These are phyloP conservation scores for Spea bombifrons DNA, from an alignment of 2,113 vertebrate genomes.

Conservation along the genomic window DNA sequence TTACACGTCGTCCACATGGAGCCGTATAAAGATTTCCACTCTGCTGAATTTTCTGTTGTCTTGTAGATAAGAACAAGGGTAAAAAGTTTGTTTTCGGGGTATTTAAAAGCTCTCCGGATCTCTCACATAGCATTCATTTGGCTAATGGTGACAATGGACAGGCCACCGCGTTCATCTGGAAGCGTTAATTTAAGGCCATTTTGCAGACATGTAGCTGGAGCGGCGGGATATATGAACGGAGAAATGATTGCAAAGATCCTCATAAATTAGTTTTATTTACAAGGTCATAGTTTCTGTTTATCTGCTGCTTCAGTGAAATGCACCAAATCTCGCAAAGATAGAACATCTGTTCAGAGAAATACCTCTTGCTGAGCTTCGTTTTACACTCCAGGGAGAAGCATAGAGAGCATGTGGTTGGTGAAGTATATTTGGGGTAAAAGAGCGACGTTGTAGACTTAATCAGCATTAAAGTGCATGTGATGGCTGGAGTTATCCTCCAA, in stretches of 20 bases:
- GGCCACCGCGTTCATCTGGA: neutral
- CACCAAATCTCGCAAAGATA: neutral
- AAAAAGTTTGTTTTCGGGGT: slow-evolving; percentile 18
- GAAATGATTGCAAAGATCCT: neutral
- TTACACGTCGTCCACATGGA: slow-evolving; percentile 44
- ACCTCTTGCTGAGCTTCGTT: neutral
- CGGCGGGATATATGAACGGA: neutral
- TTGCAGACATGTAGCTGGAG: neutral
- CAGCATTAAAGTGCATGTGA: too few relatives aligned
- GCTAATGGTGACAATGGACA: neutral
- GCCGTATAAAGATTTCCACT: slow-evolving; percentile 43
- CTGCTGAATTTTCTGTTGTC: slow-evolving; percentile 37
- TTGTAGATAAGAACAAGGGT: slow-evolving; percentile 23
- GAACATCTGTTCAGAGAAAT: neutral
- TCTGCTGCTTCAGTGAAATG: neutral
- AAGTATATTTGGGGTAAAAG: too few relatives aligned
- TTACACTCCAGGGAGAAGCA: neutral
- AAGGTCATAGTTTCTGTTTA: neutral
- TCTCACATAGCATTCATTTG: neutral
- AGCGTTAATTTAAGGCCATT: neutral
- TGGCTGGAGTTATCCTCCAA: too few relatives aligned
- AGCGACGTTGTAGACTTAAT: too few relatives aligned
- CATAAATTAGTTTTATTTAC: neutral
- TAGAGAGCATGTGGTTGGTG: too few relatives aligned
- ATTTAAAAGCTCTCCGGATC: slow-evolving; percentile 17